A percentile compares a stretch with the other conserved stretches of the same genome.
Conservation (phyloP, 2,797 vertebrate species). For the Sebastes dallii region DNA sequence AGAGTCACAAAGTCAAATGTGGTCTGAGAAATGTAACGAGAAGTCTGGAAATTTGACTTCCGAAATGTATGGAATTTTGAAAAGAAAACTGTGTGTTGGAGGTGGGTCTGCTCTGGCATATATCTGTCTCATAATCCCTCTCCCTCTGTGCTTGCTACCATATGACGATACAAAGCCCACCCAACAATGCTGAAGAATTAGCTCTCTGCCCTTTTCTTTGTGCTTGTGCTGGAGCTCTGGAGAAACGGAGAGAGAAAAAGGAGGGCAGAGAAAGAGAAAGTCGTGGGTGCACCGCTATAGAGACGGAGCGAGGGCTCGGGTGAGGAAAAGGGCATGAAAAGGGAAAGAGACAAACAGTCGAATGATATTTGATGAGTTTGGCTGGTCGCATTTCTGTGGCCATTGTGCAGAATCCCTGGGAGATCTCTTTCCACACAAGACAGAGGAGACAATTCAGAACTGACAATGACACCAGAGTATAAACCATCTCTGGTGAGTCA, state of each 20-base stretch:
- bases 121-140: constrained; percentile 67
- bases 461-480: constrained; percentile 54
- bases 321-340: constrained; percentile 29
- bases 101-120: constrained; percentile 27
- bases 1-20: neutral
- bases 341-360: constrained; percentile 3
- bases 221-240: constrained; percentile 46
- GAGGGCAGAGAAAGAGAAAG: constrained; percentile 34
- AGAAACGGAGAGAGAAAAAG: constrained; percentile 35
- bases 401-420: constrained; percentile 55
- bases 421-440: constrained; percentile 41
- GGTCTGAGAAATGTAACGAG: neutral
- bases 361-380: constrained; percentile 59
- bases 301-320: constrained; percentile 15
- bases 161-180: constrained; percentile 67
- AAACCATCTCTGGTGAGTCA: constrained; percentile 56
- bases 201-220: constrained; percentile 70
- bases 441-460: constrained; percentile 48
- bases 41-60: neutral
- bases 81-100: neutral
- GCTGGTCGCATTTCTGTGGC: constrained; percentile 33
- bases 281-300: constrained; percentile 19
- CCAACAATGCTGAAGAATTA: constrained; percentile 70
- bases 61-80: neutral
- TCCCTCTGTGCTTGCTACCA: constrained; percentile 62